Percentiles rank a stretch among this genome's conserved stretches.
phyloP scores from a whole-genome alignment of 2,888 invertebrate species.

The Automeris io region DNA sequence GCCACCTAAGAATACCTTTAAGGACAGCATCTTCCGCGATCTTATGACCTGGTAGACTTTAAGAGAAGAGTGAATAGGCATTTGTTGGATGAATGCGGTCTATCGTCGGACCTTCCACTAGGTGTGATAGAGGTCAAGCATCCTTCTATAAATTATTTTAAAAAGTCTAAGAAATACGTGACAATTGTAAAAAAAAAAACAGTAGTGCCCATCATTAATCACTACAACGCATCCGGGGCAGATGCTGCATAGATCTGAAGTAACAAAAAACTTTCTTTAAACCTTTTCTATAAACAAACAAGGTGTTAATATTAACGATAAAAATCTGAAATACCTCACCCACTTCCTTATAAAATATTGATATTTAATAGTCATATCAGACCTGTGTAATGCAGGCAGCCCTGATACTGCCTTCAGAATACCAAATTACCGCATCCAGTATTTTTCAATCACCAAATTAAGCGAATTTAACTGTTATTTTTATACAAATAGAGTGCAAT shows the following conservation, averaged over 20 bases:
- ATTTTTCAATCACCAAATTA: conserved; percentile 37
- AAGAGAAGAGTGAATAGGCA: too few relatives aligned
- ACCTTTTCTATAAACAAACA: conserved; percentile 54
- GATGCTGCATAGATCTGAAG: conserved; percentile 46
- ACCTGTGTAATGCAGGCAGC: conserved; percentile 66
- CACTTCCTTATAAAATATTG: conserved; percentile 67
- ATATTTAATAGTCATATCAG: conserved; percentile 68
- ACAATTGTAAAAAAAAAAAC: conserved; percentile 5
- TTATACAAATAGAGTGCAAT: conserved; percentile 17
- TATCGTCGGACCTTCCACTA: too few relatives aligned
- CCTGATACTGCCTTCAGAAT: conserved; percentile 50
- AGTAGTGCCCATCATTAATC: conserved; percentile 34
- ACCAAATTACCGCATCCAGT: conserved; percentile 66
- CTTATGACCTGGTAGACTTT: too few relatives aligned
- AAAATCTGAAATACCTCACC: conserved; percentile 54
- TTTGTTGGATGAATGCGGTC: too few relatives aligned
- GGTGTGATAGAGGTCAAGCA: too few relatives aligned
- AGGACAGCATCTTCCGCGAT: too few relatives aligned
- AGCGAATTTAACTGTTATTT: conserved; percentile 20
- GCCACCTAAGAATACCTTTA: too few relatives aligned
- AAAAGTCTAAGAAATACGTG: not conserved
- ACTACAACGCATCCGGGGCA: conserved; percentile 45
- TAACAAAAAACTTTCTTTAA: conserved; percentile 11
- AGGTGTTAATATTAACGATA: conserved; percentile 70
- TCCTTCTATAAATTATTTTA: too few relatives aligned